Percentiles rank a stretch among this genome's conserved stretches.
These are phyloP conservation scores for Bergia puertoricense DNA, from an alignment of 92 coral and sea anemone genomes.

Conservation along the genomic window DNA sequence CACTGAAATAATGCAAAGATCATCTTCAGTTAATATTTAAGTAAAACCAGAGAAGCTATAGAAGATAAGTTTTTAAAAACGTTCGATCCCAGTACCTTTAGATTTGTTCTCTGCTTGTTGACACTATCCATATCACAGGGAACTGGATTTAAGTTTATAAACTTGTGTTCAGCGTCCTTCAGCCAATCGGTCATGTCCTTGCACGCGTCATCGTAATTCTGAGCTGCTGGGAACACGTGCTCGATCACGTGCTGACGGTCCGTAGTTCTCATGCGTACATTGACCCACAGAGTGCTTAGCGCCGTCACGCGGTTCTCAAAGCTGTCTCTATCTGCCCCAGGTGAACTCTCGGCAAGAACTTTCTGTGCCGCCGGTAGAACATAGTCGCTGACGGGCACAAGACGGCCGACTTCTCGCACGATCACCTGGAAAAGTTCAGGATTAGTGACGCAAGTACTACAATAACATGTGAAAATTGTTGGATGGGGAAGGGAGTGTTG, in stretches of 20 bases:
- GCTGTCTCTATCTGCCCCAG: constrained; percentile 72
- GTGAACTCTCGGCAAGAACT: constrained; percentile 60
- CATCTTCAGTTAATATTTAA: background rate
- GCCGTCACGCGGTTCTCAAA: constrained; percentile 74
- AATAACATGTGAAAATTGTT: too few species aligned
- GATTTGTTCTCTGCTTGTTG: constrained; percentile 53
- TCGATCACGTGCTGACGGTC: constrained; percentile 76
- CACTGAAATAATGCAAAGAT: too few species aligned
- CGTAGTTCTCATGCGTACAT: constrained; percentile 64
- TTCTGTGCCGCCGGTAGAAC: constrained; percentile 84
- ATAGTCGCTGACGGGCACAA: constrained; percentile 79
- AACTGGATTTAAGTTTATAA: constrained; percentile 79
- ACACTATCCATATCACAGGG: constrained; percentile 73
- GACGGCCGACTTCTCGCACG: constrained; percentile 77
- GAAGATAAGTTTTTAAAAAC: background rate
- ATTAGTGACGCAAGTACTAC: background rate
- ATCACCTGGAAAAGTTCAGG: constrained; percentile 59
- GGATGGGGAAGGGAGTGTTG: too few species aligned
- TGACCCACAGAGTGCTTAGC: constrained; percentile 73
- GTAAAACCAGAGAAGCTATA: background rate
- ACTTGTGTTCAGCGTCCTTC: constrained; percentile 77
- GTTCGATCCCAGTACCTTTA: constrained; percentile 48
- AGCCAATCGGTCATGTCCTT: constrained; percentile 79
- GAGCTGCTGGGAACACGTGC: constrained; percentile 89
- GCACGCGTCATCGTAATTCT: constrained; percentile 77